These are phyloP conservation scores for Sisyra terminalis DNA, from an alignment of 2,888 invertebrate genomes.

Conservation along the genomic window DNA sequence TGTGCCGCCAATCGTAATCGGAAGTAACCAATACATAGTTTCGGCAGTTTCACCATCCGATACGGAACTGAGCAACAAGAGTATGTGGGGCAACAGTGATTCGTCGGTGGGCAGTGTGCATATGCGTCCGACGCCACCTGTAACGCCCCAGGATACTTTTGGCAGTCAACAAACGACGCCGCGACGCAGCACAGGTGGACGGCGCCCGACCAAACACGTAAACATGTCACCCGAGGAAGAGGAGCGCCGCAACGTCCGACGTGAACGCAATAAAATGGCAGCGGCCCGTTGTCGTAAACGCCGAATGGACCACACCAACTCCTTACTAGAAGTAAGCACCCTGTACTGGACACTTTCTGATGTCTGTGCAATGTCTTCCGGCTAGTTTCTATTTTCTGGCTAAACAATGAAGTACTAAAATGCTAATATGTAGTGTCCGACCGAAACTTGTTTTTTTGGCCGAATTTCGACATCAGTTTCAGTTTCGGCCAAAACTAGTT, in stretches of 20 bases:
- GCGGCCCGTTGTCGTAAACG: slow-evolving; percentile 94
- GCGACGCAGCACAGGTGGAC: slow-evolving; percentile 69
- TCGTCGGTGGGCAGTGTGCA: slow-evolving; percentile 17
- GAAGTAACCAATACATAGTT: slow-evolving; percentile 27
- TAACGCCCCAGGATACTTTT: slow-evolving; percentile 15
- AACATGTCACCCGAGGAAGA: slow-evolving; percentile 84
- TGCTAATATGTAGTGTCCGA: too few species aligned
- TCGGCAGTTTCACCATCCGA: slow-evolving; percentile 19
- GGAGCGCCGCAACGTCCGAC: slow-evolving; percentile 66
- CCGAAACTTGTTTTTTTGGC: too few species aligned
- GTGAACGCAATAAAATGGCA: slow-evolving; percentile 93
- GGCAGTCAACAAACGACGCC: slow-evolving; percentile 24
- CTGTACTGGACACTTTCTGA: too few species aligned
- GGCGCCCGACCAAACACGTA: slow-evolving; percentile 59
- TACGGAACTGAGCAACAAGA: slow-evolving; percentile 4
- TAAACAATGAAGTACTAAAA: too few species aligned
- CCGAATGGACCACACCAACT: slow-evolving; percentile 89
- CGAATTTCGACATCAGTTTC: too few species aligned
- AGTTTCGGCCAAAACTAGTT: too few species aligned
- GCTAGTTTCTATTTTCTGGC: too few species aligned
- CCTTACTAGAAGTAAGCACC: slow-evolving; percentile 51
- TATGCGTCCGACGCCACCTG: slow-evolving; percentile 22
- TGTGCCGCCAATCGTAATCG: slow-evolving; percentile 60
- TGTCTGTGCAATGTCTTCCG: too few species aligned
- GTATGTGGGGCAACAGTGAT: slow-evolving; percentile 14